Evolutionary conservation across 2,888 invertebrate species (phyloP).

Genomic region (Meandrusa payeni): DNA sequence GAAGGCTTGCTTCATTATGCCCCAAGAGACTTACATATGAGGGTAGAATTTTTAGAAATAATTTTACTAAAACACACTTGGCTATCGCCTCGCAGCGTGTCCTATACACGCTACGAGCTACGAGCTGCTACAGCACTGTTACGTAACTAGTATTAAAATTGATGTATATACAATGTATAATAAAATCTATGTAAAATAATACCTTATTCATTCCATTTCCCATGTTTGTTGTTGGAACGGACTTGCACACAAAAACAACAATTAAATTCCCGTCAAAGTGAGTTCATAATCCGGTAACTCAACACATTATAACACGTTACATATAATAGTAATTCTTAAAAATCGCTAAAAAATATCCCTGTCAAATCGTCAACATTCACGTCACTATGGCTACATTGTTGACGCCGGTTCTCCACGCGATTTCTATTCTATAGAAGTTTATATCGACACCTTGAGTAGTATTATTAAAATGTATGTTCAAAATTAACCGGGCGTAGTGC

Average conservation of each 20-base stretch:
- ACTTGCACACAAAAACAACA: slow-evolving; percentile 25
- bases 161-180: slow-evolving; percentile 23
- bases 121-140: slow-evolving; percentile 37
- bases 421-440: slow-evolving; percentile 48
- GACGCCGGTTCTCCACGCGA: slow-evolving; percentile 62
- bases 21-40: too few relatives aligned
- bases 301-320: slow-evolving; percentile 44
- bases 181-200: slow-evolving; percentile 27
- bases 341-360: slow-evolving; percentile 36
- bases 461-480: slow-evolving; percentile 15
- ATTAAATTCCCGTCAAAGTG: slow-evolving; percentile 40
- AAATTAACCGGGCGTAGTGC: slow-evolving; percentile 34
- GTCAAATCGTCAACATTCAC: slow-evolving; percentile 66
- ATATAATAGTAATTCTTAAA: slow-evolving; percentile 43
- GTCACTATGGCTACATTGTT: slow-evolving; percentile 80
- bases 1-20: too few relatives aligned
- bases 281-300: slow-evolving; percentile 41
- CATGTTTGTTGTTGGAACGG: slow-evolving; percentile 65
- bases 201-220: slow-evolving; percentile 97
- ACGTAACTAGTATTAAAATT: slow-evolving; percentile 39
- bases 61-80: neutral
- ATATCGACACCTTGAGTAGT: slow-evolving; percentile 33
- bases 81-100: neutral
- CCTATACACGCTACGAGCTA: slow-evolving; percentile 28
- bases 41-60: slow-evolving; percentile 1